Evolutionary conservation across 2,888 invertebrate species (phyloP), one percentile per base, ranked within the genome.

Genomic region (Cataglyphis albicans): DNA sequence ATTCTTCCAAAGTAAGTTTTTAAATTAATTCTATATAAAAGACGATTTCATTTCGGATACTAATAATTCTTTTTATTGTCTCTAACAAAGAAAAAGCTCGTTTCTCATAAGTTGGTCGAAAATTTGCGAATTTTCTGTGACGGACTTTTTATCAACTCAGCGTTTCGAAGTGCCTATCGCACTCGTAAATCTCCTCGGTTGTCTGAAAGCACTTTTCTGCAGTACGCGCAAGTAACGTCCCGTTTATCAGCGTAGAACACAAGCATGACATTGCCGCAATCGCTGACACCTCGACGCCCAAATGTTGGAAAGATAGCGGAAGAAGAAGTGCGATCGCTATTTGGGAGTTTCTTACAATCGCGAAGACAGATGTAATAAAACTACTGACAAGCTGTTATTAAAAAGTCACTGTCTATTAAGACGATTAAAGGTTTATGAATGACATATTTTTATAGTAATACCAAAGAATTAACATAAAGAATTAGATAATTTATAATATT

Each of bases 161-260:
- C 86, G 29, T 72, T 74, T 73, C 72, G 59, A 82, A 83, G 85
- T 75, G 81, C 84, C 87, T 86, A 87, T 83, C 87, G 67, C 52
- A 55, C 84, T 70, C 84, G 65, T 86, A 81, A 83, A 89, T 88
- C 83, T 84, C 74, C 81, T 57, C 61, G 81, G 81, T 80, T 87
- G 88, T 89, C 86, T 86, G 84, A 86, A 83, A 83, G 82, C 86
- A 86, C 87, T 89, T 89, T 88, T 86, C 84, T 82, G 63, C 76
- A 78, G 82, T 87, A 72, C 84, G 82, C 81, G 65, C 84, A 83
- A 81, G 85, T 87, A 84, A 84, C 87, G 73, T 83, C 61, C 84
- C 88, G 89, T 89, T 89, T 89, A 89, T 89, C 89, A 86, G 85
- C 82, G 73, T 83, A 76, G 65, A 80, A 59, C 82, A 74, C 88